phyloP scores from a whole-genome alignment of 2,113 vertebrate species.

The Elaphurus davidianus region DNA sequence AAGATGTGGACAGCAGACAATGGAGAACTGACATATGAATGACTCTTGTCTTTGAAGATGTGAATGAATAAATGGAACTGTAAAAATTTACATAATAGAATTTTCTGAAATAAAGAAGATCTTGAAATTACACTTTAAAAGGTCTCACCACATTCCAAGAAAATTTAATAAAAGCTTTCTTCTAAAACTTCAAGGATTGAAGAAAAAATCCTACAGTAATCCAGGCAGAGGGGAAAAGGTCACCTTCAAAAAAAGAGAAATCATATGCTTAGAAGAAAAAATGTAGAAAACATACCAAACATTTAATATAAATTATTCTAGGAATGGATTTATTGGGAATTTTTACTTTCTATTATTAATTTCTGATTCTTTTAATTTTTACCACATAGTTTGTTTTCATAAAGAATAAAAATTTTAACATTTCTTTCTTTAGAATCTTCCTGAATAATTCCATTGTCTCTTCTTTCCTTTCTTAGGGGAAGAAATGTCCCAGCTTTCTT shows the following conservation, averaged over 20 bases:
- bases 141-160: neutral
- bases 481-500: neutral
- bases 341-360: neutral
- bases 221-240: neutral
- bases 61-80: neutral
- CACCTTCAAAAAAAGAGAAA: slow-evolving; percentile 5
- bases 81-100: neutral
- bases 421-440: neutral
- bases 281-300: neutral
- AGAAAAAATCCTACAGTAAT: neutral
- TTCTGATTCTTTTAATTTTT: neutral
- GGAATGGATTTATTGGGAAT: neutral
- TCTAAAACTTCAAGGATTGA: neutral
- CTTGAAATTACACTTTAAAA: slow-evolving; percentile 34
- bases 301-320: neutral
- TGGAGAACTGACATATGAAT: neutral
- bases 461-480: neutral
- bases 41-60: neutral
- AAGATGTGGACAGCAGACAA: neutral
- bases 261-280: neutral
- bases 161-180: neutral
- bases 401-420: neutral
- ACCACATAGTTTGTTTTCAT: neutral
- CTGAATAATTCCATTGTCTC: neutral
- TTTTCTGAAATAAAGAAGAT: neutral